Evolutionary conservation across 2,113 vertebrate genomes (phyloP), one percentile per base, ranked within the genome.

Genomic region (Artemisiospiza belli): DNA sequence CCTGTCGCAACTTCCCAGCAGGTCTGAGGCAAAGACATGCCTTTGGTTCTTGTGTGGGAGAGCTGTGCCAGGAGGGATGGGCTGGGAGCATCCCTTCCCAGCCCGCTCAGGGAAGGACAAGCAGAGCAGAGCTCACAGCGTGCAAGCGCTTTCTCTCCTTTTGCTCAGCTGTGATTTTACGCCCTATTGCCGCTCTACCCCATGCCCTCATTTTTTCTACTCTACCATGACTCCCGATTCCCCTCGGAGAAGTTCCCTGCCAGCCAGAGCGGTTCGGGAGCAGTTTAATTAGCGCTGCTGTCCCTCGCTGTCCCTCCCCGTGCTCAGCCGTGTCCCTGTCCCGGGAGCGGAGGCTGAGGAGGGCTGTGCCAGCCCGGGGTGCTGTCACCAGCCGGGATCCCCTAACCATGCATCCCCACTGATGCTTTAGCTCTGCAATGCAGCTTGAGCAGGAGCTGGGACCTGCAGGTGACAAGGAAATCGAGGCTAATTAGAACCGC

Each of bases 381-480:
- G 61, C 57, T 59, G 74, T 30, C 47, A 23, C 15, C 5, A 4
- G 1, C 0, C 46, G 47, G 52, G 18, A 68, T 47, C 31, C 66
- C 55, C 59, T 1, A 0, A 44, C 33, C 23, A 0, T 31, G 1
- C 0, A 14, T 16, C 20, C 58, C 62, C 63, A 33, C 14, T 4
- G 37, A 18, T 59, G 70, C 41, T 46, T 43, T 5, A 75, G 33
- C 58, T 88, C 91, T 52, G 57, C 92, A 79, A 1, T 43, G 82
- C 82, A 85, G 88, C 69, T 74, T 37, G 58, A 95, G 52, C 57
- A 39, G 31, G 46, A 73, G 79, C 84, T 9, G 61, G 78, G 73
- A 84, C 76, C 87, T 84, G 90, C 47, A 75, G 83, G 64, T 81
- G 77, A 92, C 1, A 8, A 67, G 57, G 81, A 96, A 91, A 95